Evolutionary conservation across 2,113 vertebrate genomes (phyloP), one percentile per base, ranked within the genome.

Genomic region (Hystrix cristata): DNA sequence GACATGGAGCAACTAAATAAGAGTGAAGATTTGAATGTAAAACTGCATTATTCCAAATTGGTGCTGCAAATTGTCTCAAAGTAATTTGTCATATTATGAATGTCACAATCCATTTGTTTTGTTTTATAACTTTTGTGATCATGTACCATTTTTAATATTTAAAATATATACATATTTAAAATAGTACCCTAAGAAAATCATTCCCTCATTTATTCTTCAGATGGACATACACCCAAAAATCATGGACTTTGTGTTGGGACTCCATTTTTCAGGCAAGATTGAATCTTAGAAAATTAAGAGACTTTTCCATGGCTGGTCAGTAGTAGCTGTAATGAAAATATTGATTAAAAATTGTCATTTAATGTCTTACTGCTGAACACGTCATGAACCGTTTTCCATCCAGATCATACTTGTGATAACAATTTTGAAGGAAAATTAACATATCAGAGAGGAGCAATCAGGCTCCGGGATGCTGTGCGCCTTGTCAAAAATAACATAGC

Each of bases 391-490:
- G 12, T 10, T 59, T 57, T 72, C 27, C 2, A 27, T 65, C 10
- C 16, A n/a, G 67, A 25, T 48, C 14, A 57, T 25, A 48, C 0
- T 46, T 83, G 55, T 74, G 72, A 88, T 64, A 15, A 71, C 46
- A 12, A 78, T 78, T 34, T 48, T 80, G 87, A 78, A 84, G 27
- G 14, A 64, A 43, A 11, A 27, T 11, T 34, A 31, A 65, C 16
- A 74, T 9, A 46, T 85, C 14, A 76, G 38, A 78, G 65, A 82
- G 21, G 3, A 57, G 91, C 67, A 62, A 69, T 43, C 1, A 46
- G 8, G 7, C 3, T n/a, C 7, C 14, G 3, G 57, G 15, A 43
- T 9, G 16, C 34, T 12, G 3, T 25, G 27, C 6, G 23, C 12
- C 14, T 88, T 59, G 1, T 6, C 88, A 60, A 86, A 69, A 93